Base-by-base conservation (phyloP, 2,113 vertebrate genomes). In the Hippopotamus amphibius region DNA sequence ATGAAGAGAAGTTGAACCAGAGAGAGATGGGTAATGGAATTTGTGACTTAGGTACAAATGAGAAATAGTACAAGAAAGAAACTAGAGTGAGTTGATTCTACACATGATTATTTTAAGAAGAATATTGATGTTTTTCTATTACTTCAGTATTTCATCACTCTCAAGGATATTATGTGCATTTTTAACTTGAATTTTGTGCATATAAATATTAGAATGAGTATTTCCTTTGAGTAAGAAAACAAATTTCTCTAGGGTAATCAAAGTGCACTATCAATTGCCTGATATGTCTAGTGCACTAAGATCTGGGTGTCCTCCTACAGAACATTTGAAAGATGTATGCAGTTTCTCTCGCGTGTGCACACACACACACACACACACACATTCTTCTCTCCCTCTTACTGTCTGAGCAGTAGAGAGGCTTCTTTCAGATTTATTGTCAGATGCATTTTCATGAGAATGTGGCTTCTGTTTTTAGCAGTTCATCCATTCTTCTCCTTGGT, bases 401-500 rank as follows among this genome's bases (percentile, higher is more conserved):
- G 30, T 43, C 80, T 19, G 24, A 43, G 80, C 4, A 50, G 28
- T 68, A 81, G 79, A 77, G 21, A 69, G 30, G 41, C 90, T 74
- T 61, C 63, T 96, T 90, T 88, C 13, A 0, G 71, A 94, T 98
- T 96, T 97, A 97, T 93, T 97, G 84, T 96, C 76, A 85, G 76
- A 37, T 48, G 41, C 80, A 80, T 98, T 97, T 97, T 97, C 71
- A 26, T 30, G 91, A 98, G 81, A 95, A 96, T 66, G 66, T 61
- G 93, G 66, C 37, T 97, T 97, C 96, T 95, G 33, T 92, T 96
- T 98, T 3, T 19, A 97, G 77, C 89, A 95, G 13, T 68, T 95
- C 61, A 95, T 97, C 68, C 76, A 96, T 80, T 80, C 88, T 94
- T 96, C 72, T 83, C 24, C 92, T 93, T 97, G 95, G 37, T 89